Evolutionary conservation across 1,140 invertebrate genomes (phyloP).

Genomic region (Leptestheria dahalacensis): DNA sequence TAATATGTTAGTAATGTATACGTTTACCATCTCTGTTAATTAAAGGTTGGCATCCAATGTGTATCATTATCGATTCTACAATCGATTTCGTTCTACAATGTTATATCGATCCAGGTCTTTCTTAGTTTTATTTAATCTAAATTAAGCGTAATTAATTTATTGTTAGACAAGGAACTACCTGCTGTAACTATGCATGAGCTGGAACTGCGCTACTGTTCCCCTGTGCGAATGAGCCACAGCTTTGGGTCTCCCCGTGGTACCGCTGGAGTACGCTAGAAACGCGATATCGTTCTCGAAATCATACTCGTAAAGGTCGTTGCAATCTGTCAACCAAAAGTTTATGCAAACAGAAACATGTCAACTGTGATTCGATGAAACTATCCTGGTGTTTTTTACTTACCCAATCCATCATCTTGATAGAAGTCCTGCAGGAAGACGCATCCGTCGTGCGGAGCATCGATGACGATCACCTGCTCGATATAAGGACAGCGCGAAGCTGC

Average conservation of each 20-base stretch:
- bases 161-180: too few relatives aligned
- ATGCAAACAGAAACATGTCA: background rate
- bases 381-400: background rate
- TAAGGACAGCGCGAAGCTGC: background rate
- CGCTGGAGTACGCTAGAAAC: constrained; percentile 42
- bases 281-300: constrained; percentile 5
- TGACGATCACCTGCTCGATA: background rate
- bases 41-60: too few relatives aligned
- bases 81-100: too few relatives aligned
- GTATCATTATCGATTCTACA: too few relatives aligned
- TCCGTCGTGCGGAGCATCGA: background rate
- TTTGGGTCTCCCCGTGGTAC: constrained; percentile 81
- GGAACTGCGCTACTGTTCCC: constrained; percentile 39
- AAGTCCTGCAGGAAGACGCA: background rate
- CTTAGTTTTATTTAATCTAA: too few relatives aligned
- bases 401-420: background rate
- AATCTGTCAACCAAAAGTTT: background rate
- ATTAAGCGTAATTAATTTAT: too few relatives aligned
- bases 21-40: too few relatives aligned
- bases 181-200: constrained; percentile 7
- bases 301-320: too few relatives aligned
- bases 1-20: too few relatives aligned
- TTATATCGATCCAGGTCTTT: too few relatives aligned
- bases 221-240: constrained; percentile 63
- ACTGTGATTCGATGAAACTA: background rate